Conservation (phyloP, 2,113 vertebrate species). For the Lates calcarifer region DNA sequence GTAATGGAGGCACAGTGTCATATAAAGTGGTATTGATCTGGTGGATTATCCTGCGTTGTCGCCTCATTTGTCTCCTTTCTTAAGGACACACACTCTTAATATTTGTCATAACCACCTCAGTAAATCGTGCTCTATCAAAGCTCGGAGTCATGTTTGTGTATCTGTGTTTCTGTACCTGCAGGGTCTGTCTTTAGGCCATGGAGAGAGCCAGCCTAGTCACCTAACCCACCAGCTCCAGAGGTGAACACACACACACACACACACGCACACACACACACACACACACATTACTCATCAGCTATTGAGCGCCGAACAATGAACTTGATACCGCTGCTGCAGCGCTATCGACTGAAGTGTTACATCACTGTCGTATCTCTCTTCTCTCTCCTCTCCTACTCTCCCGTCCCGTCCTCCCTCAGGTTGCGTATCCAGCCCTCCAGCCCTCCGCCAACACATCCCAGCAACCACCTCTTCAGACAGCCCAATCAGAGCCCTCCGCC, state of each 20-base stretch:
- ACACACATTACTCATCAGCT: constrained; percentile 47
- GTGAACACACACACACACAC: constrained; percentile 76
- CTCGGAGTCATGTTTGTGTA: neutral
- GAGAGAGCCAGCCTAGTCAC: constrained; percentile 97
- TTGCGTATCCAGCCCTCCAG: constrained; percentile 98
- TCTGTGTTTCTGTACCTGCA: constrained; percentile 77
- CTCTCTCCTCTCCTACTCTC: constrained; percentile 55
- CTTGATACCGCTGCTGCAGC: constrained; percentile 57
- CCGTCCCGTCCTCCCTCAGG: constrained; percentile 83
- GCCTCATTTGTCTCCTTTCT: neutral
- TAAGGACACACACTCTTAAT: neutral
- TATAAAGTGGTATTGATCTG: neutral
- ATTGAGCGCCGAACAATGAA: constrained; percentile 53
- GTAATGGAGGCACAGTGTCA: neutral
- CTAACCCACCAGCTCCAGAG: constrained; percentile 99
- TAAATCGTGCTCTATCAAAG: neutral
- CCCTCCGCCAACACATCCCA: constrained; percentile 96
- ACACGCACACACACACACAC: constrained; percentile 17
- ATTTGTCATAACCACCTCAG: neutral
- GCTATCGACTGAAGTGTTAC: constrained; percentile 68
- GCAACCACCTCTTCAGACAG: constrained; percentile 97
- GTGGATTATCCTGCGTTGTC: neutral
- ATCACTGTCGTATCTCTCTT: constrained; percentile 59
- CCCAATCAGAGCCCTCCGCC: constrained; percentile 95
- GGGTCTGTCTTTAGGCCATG: constrained; percentile 89